These are phyloP conservation scores for Trididemnum clinides DNA, from an alignment of 23 tunicate genomes.

Conservation along the genomic window DNA sequence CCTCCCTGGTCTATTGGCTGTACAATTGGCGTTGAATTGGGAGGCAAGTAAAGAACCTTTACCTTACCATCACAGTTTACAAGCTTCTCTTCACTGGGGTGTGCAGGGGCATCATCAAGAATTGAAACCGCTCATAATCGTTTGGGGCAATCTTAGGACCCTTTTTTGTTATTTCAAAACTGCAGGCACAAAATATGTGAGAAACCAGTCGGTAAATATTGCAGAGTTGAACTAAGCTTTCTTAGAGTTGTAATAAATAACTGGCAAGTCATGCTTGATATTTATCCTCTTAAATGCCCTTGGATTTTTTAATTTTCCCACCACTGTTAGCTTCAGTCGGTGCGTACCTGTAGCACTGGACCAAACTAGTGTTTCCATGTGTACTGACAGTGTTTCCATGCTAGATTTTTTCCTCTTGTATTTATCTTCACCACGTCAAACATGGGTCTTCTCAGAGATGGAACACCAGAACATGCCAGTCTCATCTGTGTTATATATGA, in stretches of 20 bases:
- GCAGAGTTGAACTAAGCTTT: no score
- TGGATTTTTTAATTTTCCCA: no score
- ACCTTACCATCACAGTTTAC: neutral
- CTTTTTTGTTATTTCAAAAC: conserved; percentile 8
- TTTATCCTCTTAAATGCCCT: neutral
- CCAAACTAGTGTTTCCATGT: no score
- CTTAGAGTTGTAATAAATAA: no score
- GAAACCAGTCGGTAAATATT: neutral
- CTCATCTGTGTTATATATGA: neutral
- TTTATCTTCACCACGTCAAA: conserved; percentile 20
- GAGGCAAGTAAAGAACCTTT: conserved; percentile 1
- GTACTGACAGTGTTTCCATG: conserved; percentile 2
- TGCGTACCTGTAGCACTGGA: conserved; percentile 3
- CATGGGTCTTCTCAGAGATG: conserved; percentile 3
- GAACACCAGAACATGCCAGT: conserved; percentile 17
- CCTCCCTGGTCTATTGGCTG: conserved; percentile 8
- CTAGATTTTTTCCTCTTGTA: conserved; percentile 5
- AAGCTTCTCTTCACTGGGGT: no score
- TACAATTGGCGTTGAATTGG: neutral
- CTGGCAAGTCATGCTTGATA: neutral
- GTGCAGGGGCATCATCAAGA: conserved; percentile 2
- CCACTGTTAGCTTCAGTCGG: neutral
- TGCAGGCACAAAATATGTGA: conserved; percentile 6
- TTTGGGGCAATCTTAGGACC: no score
- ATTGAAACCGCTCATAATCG: neutral